Base-by-base conservation (phyloP, 2,113 vertebrate species). In the Syrrhaptes paradoxus region DNA sequence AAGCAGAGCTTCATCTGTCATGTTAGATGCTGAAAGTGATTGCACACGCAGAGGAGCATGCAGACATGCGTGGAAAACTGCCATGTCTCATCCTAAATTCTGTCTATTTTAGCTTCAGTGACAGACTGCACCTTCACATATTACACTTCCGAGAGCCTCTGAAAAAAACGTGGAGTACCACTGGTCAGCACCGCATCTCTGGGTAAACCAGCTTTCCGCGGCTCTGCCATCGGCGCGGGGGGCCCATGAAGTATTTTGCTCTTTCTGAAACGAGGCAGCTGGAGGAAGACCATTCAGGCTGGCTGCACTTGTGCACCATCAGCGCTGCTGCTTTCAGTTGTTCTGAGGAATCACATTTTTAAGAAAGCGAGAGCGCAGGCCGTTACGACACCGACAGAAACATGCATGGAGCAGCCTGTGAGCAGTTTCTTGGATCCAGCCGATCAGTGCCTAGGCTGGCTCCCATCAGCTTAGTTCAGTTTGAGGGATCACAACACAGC, bases 391-490 rank as follows among this genome's bases (percentile, higher is more conserved):
- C 49, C 2, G 0, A 9, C 43, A 24, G 31, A 18, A 54, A 12
- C 0, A 1, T 28, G 32, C 0, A 3, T 0, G 4, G 32, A 52
- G 62, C 25, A 62, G 46, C 55, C 31, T 1, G 0, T 34, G 55
- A 68, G 25, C 3, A 0, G 11, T 26, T 59, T 63, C 54, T 49
- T 19, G 26, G 31, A 29, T 20, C 21, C 41, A 48, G 7, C 16
- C 0, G 4, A 16, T 31, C 21, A 10, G 49, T 1, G 1, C 32
- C 36, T 15, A 21, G 84, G 49, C 43, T 71, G 36, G 34, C 32
- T 58, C 19, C 17, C 24, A 29, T 38, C 36, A 16, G 19, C 49
- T 36, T 32, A 6, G 20, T 18, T 51, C 20, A 28, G 38, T 65
- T 22, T 54, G 46, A 46, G 34, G 45, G 54, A 18, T 31, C 10